A percentile compares a stretch with the other conserved stretches of the same genome.
Conservation (phyloP, 2,113 vertebrate genomes). For the Gracilinanus agilis region DNA sequence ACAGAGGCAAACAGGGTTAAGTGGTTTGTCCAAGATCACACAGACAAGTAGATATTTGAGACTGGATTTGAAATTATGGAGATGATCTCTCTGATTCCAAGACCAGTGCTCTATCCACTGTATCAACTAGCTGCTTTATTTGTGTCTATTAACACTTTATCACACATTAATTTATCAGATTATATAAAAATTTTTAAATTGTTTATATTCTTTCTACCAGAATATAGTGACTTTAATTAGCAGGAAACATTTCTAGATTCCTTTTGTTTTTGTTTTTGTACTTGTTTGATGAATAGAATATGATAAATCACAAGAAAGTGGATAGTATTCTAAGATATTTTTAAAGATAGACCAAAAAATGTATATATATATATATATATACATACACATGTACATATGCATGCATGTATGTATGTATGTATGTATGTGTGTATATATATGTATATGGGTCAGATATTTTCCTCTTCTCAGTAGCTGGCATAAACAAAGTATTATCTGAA, state of each 20-base stretch:
- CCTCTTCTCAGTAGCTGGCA: not conserved
- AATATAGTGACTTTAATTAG: not conserved
- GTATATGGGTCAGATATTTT: not conserved
- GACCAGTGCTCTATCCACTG: too few species aligned
- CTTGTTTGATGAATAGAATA: not conserved
- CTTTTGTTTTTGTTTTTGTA: not conserved
- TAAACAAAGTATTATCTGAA: not conserved
- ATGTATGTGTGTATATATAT: not conserved
- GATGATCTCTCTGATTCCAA: too few species aligned
- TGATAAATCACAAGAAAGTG: not conserved
- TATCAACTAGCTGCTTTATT: not conserved
- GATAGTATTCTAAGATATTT: not conserved
- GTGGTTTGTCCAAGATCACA: too few species aligned
- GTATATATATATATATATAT: not conserved
- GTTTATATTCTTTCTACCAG: not conserved
- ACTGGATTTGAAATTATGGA: too few species aligned
- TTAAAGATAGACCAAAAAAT: not conserved
- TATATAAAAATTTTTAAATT: not conserved
- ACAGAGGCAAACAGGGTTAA: too few species aligned
- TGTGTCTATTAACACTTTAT: not conserved
- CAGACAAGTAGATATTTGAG: too few species aligned
- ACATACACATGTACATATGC: too few species aligned
- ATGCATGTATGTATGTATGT: too few species aligned
- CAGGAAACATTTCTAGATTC: not conserved
- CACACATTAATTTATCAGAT: not conserved